phyloP scores from a whole-genome alignment of 2,113 vertebrate species.

The Leucopsar rothschildi region DNA sequence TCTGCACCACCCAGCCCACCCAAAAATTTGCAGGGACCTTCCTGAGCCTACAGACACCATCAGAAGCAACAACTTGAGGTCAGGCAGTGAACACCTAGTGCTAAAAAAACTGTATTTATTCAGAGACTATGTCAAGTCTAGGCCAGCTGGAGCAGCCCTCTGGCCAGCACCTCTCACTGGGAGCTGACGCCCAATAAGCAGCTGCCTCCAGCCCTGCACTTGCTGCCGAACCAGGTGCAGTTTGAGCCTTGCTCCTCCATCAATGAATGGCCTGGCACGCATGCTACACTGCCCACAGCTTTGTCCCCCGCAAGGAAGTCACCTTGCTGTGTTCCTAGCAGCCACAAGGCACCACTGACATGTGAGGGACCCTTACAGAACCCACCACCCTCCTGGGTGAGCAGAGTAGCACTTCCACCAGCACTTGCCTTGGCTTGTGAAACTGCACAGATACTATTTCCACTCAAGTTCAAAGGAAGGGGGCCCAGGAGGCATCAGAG shows the following conservation, averaged over 20 bases:
- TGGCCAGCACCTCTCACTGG: neutral
- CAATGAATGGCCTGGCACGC: neutral
- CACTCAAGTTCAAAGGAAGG: neutral
- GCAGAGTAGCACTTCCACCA: neutral
- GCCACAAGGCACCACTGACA: accelerated
- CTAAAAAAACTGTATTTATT: neutral
- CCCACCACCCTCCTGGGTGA: neutral
- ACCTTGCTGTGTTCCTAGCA: neutral
- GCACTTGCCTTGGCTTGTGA: neutral
- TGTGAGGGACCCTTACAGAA: neutral
- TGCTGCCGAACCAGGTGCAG: neutral
- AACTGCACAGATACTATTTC: neutral
- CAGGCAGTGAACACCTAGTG: neutral
- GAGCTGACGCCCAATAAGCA: neutral
- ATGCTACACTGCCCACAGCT: accelerated
- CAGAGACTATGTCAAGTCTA: neutral
- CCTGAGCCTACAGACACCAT: neutral
- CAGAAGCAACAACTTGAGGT: neutral
- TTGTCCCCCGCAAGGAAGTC: accelerated
- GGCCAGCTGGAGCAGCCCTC: neutral
- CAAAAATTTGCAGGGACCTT: neutral
- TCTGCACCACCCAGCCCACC: neutral
- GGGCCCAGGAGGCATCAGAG: neutral
- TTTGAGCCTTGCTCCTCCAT: neutral
- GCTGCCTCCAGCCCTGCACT: neutral